These are phyloP conservation scores for Atlantisia rogersi DNA, from an alignment of 2,113 vertebrate genomes.

Conservation along the genomic window DNA sequence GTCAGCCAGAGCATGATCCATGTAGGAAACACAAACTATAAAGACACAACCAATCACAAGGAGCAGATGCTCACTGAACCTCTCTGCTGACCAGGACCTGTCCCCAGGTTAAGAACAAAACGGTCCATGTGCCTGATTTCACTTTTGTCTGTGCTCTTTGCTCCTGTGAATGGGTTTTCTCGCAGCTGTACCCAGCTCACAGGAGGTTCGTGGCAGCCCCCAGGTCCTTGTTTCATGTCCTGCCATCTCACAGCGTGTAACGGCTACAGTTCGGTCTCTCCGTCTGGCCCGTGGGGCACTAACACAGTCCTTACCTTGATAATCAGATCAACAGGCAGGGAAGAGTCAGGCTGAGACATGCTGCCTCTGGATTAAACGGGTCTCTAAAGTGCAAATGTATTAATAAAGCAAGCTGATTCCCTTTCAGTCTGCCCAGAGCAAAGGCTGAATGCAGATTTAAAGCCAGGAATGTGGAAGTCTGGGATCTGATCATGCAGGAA, in stretches of 20 bases:
- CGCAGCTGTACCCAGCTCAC: not conserved
- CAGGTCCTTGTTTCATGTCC: not conserved
- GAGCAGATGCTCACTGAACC: not conserved
- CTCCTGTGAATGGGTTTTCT: not conserved
- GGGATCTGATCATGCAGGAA: not conserved
- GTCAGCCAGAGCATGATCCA: not conserved
- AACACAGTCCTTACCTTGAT: not conserved
- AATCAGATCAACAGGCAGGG: slow-evolving; percentile 25
- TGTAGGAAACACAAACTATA: not conserved
- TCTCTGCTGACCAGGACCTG: not conserved
- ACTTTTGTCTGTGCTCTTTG: accelerated
- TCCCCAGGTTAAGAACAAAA: not conserved
- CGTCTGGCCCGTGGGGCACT: not conserved
- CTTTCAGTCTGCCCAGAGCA: not conserved
- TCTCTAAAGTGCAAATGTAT: slow-evolving; percentile 16
- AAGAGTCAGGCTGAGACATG: not conserved
- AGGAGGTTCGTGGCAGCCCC: not conserved
- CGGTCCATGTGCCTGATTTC: not conserved
- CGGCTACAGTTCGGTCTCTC: not conserved
- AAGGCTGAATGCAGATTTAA: not conserved
- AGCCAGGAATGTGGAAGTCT: not conserved
- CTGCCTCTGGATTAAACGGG: not conserved
- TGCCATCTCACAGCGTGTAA: not conserved
- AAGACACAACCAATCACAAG: not conserved
- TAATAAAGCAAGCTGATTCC: slow-evolving; percentile 5